Percentiles rank a stretch among this genome's conserved stretches.
These are phyloP conservation scores for Martes martes DNA, from an alignment of 2,113 vertebrate genomes.

Conservation along the genomic window DNA sequence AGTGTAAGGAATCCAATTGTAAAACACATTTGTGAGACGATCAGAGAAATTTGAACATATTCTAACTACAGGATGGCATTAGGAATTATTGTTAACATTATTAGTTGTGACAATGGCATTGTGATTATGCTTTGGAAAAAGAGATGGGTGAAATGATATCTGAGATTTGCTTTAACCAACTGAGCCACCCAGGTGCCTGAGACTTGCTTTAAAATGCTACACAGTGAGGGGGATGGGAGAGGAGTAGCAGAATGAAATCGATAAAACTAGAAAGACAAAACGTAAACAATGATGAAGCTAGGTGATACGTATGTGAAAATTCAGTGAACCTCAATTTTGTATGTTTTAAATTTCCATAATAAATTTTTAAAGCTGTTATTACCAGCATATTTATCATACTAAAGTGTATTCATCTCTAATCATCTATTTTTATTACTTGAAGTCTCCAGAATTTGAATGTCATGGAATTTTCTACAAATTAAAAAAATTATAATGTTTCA, in stretches of 20 bases:
- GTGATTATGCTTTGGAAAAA: neutral
- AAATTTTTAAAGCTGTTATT: neutral
- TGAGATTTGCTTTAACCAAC: neutral
- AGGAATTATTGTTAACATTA: neutral
- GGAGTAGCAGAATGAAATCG: neutral
- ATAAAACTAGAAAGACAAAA: neutral
- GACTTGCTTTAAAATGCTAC: constrained; percentile 23
- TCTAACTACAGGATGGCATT: neutral
- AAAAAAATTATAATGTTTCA: neutral
- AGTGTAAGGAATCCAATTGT: neutral
- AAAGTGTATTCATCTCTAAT: neutral
- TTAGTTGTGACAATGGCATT: neutral
- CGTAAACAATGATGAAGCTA: neutral
- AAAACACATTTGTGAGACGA: neutral
- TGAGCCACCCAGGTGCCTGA: too few species aligned
- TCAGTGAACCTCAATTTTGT: neutral
- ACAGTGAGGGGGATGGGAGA: neutral
- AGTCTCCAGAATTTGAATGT: neutral
- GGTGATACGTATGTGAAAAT: neutral
- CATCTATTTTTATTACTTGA: neutral
- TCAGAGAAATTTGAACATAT: neutral
- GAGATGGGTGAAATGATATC: neutral
- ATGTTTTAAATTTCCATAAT: neutral
- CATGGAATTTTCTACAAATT: neutral
- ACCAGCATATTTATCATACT: neutral